Evolutionary conservation across 2,888 invertebrate genomes (phyloP).

Genomic region (Caenorhabditis uteleia): DNA sequence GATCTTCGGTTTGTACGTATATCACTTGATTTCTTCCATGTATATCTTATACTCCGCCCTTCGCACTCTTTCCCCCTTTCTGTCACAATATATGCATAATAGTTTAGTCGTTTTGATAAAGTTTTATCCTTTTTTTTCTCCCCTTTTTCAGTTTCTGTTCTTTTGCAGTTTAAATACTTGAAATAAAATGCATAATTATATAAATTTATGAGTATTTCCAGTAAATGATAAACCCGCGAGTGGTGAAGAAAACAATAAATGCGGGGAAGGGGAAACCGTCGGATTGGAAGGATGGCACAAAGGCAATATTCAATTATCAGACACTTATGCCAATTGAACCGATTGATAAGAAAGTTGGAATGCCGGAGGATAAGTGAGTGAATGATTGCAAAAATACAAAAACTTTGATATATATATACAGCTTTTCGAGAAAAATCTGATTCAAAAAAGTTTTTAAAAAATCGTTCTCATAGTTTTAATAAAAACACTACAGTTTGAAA

Average conservation of each 20-base stretch:
- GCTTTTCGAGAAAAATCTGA: neutral
- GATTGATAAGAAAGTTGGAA: constrained; percentile 31
- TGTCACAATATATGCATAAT: too few species aligned
- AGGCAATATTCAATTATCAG: constrained; percentile 66
- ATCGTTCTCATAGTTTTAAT: too few species aligned
- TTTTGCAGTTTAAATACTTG: constrained; percentile 6
- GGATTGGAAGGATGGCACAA: constrained; percentile 59
- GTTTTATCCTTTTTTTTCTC: constrained; percentile 4
- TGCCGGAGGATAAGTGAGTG: constrained; percentile 53
- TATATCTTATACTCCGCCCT: too few species aligned
- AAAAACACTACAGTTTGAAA: too few species aligned
- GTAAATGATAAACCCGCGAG: constrained; percentile 12
- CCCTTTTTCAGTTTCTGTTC: constrained; percentile 9
- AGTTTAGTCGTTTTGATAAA: neutral
- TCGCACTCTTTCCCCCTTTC: too few species aligned
- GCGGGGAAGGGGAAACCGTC: constrained; percentile 60
- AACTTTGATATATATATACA: neutral
- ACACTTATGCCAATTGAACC: constrained; percentile 54
- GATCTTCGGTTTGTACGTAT: too few species aligned
- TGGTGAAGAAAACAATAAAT: constrained; percentile 50
- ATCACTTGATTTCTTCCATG: too few species aligned
- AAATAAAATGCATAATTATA: constrained; percentile 21
- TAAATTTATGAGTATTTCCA: constrained; percentile 1
- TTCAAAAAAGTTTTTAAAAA: too few species aligned
- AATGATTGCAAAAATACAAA: neutral